Evolutionary conservation across 1,140 invertebrate genomes (phyloP), one percentile per base, ranked within the genome.

Genomic region (Lepidotrigona ventralis): DNA sequence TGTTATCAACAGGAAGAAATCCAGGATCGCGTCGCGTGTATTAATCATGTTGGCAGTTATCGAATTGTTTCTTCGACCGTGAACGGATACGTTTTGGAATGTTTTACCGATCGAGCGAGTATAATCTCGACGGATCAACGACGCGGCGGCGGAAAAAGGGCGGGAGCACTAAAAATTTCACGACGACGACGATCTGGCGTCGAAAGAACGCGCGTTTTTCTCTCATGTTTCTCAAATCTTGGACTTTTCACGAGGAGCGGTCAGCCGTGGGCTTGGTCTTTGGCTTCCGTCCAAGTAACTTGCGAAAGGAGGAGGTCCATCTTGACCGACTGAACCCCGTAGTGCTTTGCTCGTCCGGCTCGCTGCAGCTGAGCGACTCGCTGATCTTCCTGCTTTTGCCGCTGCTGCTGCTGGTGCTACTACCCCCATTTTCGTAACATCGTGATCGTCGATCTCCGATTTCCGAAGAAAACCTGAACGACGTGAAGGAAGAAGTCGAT

Each of bases 251-350:
- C 26, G 74, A 87, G 58, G 85, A 66, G 54, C 82, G 64, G 74
- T 86, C 81, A 1, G 74, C 21, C 26, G 72, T 71, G 58, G 87
- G 33, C 79, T 91, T 93, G 63, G 81, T 85, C 79, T 93, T 94
- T 51, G 94, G 94, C 58, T 94, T 95, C 21, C 94, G 92, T 46
- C 93, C 93, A 9, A 95, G 94, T 4, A 95, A 90, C 84, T 94
- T 95, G 9, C 95, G 92, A 81, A 95, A 95, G 0, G 95, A 95
- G 0, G 95, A 94, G 5, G 95, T 95, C 95, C 95, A 95, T 80
- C 91, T 92, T 15, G 95, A 94, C 3, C 94, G 92, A 26, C 84
- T 92, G 58, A 94, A 91, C 14, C 70, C 89, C 74, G 66, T 56
- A 58, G 72, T 77, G 69, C 78, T 84, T 6, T 77, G 79, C 29